A percentile compares a stretch with the other conserved stretches of the same genome.
Evolutionary conservation across 2,888 invertebrate species (phyloP).

Genomic region (Poecilus cupreus): DNA sequence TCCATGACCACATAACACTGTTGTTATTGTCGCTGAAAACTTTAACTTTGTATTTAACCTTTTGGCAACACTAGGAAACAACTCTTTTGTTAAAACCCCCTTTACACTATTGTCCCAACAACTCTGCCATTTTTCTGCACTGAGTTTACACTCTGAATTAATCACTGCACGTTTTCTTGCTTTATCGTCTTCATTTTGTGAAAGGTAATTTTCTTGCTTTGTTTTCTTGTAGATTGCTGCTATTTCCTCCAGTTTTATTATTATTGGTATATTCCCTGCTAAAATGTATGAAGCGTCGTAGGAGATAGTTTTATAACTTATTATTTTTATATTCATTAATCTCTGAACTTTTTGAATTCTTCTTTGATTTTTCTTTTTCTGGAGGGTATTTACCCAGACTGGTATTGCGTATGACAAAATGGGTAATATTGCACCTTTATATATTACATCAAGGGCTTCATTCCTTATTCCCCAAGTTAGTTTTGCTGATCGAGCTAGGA

Average conservation of each 20-base stretch:
- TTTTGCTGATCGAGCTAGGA: background rate
- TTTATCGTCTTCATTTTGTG: background rate
- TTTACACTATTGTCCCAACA: background rate
- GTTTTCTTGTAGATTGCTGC: background rate
- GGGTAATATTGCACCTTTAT: background rate
- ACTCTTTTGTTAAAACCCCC: background rate
- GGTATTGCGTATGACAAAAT: background rate
- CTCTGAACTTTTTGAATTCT: background rate
- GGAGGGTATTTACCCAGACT: background rate
- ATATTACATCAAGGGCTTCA: background rate
- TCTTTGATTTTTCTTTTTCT: background rate
- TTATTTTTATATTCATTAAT: conserved; percentile 3
- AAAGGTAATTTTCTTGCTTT: background rate
- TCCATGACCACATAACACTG: background rate
- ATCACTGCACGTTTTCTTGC: background rate
- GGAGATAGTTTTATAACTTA: background rate
- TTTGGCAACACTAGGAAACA: background rate
- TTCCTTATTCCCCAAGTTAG: background rate
- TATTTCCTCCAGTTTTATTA: background rate
- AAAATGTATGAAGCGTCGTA: background rate
- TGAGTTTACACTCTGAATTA: background rate
- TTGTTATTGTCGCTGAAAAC: background rate
- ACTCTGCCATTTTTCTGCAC: background rate
- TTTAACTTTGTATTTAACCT: background rate
- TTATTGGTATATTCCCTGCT: background rate